These are phyloP conservation scores for Polyommatus icarus DNA, from an alignment of 2,888 invertebrate species.

Conservation along the genomic window DNA sequence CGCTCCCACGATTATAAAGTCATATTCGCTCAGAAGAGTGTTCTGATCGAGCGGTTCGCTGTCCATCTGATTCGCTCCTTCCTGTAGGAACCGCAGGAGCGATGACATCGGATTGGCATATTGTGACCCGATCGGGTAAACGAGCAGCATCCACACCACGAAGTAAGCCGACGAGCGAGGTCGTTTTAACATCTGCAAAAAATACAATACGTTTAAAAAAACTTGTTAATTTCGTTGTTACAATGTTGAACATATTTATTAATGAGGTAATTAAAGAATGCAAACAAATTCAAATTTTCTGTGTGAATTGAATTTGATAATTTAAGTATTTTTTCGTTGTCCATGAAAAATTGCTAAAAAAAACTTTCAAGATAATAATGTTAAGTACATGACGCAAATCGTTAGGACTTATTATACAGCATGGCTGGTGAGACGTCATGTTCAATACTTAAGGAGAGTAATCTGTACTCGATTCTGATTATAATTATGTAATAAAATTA, in stretches of 20 bases:
- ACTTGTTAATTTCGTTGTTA: background rate
- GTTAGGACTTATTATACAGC: no score
- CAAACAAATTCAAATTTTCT: no score
- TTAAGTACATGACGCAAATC: background rate
- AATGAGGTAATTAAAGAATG: background rate
- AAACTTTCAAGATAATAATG: background rate
- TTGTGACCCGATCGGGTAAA: slow-evolving; percentile 54
- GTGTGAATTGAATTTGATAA: no score
- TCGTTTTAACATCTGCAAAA: slow-evolving; percentile 67
- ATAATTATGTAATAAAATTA: no score
- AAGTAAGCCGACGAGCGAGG: slow-evolving; percentile 49
- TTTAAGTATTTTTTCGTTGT: background rate
- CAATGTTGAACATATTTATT: background rate
- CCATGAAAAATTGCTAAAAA: background rate
- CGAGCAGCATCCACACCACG: slow-evolving; percentile 52
- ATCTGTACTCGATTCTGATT: no score
- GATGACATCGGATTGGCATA: slow-evolving; percentile 68
- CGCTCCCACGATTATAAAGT: slow-evolving; percentile 89
- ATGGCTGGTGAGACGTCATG: no score
- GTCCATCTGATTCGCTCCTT: slow-evolving; percentile 74
- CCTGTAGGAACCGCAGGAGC: slow-evolving; percentile 73
- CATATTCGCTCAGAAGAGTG: slow-evolving; percentile 81
- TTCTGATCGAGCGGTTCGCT: slow-evolving; percentile 78
- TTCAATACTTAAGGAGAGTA: no score
- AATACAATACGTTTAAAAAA: slow-evolving; percentile 30